A percentile compares a stretch with the other conserved stretches of the same genome.
phyloP scores from a whole-genome alignment of 37 sponge, comb jelly and placozoan species.

The Axinella damicornis region DNA sequence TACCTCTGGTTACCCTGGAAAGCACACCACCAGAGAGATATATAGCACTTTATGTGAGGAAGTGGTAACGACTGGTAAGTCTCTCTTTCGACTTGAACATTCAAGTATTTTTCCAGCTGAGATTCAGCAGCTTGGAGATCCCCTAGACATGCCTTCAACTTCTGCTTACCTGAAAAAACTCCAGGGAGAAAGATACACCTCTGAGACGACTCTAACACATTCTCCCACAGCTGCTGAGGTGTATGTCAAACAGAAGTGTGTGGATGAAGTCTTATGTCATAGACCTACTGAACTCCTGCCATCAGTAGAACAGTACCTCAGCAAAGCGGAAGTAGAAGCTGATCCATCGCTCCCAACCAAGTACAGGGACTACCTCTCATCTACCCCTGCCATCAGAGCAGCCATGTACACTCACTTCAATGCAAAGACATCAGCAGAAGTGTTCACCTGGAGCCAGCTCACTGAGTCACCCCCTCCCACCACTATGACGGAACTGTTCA shows the following conservation, averaged over 20 bases:
- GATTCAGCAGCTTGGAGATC: too few relatives aligned
- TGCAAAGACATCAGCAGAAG: neutral
- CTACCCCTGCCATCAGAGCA: neutral
- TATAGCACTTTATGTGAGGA: too few relatives aligned
- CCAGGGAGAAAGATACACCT: too few relatives aligned
- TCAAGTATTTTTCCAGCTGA: too few relatives aligned
- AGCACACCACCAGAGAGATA: too few relatives aligned
- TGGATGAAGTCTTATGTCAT: neutral
- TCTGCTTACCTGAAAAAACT: too few relatives aligned
- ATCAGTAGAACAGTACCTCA: neutral
- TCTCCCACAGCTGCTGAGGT: constrained; percentile 12
- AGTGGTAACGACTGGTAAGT: too few relatives aligned
- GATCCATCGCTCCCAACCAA: neutral
- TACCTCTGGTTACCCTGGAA: too few relatives aligned
- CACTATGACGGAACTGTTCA: constrained; percentile 4
- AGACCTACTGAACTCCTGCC: neutral
- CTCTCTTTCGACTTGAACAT: too few relatives aligned
- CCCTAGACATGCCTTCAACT: too few relatives aligned
- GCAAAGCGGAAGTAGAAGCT: too few relatives aligned
- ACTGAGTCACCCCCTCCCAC: neutral
- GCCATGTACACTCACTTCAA: constrained; percentile 19
- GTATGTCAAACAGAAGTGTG: neutral
- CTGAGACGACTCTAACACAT: too few relatives aligned
- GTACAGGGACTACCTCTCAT: neutral
- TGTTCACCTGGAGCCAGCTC: constrained; percentile 6